Evolutionary conservation across 1,140 invertebrate species (phyloP).

Genomic region (Fopius arisanus): DNA sequence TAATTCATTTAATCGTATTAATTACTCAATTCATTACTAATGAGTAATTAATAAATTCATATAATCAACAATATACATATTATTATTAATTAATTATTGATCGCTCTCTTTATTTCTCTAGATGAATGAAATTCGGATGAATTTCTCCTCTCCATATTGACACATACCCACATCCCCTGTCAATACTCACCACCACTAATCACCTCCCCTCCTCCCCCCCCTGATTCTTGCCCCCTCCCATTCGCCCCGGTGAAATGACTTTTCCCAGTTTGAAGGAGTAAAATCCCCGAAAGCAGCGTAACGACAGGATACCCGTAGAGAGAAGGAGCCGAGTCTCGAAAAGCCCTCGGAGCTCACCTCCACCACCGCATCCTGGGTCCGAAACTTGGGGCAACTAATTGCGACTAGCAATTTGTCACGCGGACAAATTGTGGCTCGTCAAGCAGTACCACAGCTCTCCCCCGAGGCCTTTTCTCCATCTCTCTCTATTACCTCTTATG

Average conservation of each 20-base stretch:
- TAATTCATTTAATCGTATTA: too few relatives aligned
- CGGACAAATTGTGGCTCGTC: conserved; percentile 55
- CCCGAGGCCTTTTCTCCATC: not conserved
- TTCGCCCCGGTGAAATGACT: not conserved
- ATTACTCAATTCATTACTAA: too few relatives aligned
- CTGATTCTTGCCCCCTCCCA: too few relatives aligned
- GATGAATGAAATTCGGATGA: too few relatives aligned
- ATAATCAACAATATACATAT: too few relatives aligned
- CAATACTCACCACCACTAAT: too few relatives aligned
- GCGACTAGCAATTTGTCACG: conserved; percentile 57
- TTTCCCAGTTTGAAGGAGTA: not conserved
- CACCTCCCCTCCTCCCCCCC: not conserved
- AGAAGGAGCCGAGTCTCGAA: not conserved
- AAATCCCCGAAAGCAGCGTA: not conserved
- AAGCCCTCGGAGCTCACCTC: not conserved
- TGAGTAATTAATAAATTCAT: too few relatives aligned
- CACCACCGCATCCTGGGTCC: conserved; percentile 37
- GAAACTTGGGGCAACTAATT: conserved; percentile 55
- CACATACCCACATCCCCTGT: too few relatives aligned
- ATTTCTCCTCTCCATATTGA: too few relatives aligned
- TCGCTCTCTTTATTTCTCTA: too few relatives aligned
- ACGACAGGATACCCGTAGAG: not conserved
- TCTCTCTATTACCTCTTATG: not conserved
- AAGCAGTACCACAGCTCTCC: conserved; percentile 36
- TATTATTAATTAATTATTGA: too few relatives aligned